Percentiles rank a stretch among this genome's conserved stretches.
These are phyloP conservation scores for Hafferia zeledoni DNA, from an alignment of 2,797 vertebrate species.

Conservation along the genomic window DNA sequence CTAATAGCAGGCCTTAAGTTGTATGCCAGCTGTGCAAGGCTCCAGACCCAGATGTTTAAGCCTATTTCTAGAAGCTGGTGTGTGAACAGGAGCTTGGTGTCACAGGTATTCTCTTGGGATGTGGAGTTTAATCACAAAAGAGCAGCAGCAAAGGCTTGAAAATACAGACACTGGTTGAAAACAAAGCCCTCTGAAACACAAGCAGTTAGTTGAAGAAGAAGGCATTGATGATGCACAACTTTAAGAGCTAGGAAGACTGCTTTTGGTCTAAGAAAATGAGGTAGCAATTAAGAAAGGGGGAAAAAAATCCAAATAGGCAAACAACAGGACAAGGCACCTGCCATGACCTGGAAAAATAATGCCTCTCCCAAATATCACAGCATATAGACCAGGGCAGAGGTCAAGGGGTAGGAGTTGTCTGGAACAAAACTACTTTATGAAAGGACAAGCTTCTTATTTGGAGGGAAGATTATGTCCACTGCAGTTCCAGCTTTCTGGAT, in stretches of 20 bases:
- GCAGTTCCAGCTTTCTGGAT: not conserved
- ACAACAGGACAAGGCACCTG: not conserved
- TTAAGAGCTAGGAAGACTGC: not conserved
- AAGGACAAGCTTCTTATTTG: not conserved
- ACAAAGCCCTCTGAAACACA: not conserved
- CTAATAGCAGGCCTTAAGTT: not conserved
- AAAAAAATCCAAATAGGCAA: not conserved
- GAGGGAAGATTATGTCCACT: not conserved
- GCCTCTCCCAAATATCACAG: not conserved
- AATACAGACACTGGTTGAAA: not conserved
- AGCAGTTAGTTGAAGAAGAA: not conserved
- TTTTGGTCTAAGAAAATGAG: not conserved
- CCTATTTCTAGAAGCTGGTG: not conserved
- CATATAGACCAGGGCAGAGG: not conserved
- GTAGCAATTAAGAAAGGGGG: not conserved
- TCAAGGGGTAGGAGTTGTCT: rapidly evolving
- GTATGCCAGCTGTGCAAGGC: not conserved
- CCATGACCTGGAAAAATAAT: not conserved
- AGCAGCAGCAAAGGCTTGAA: not conserved
- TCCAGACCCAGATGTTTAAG: not conserved
- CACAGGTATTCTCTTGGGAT: not conserved
- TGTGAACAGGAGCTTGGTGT: not conserved
- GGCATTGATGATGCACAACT: not conserved
- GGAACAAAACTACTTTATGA: not conserved
- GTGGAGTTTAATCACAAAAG: not conserved